Base-by-base conservation (phyloP, 2,113 vertebrate genomes). In the Stigmatopora nigra region DNA sequence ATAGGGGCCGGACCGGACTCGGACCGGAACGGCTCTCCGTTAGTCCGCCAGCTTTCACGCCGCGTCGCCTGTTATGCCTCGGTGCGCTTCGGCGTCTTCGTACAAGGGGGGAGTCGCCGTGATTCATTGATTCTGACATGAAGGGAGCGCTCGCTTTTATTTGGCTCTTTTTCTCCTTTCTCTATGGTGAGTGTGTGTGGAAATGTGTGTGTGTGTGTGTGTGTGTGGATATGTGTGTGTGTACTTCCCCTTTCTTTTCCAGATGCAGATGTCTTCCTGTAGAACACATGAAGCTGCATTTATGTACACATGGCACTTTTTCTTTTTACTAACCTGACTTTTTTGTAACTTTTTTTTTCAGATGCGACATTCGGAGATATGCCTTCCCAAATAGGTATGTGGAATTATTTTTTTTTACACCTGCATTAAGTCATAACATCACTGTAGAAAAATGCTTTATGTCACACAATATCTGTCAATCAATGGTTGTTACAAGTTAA, bases 101-200 rank as follows among this genome's bases (percentile, higher is more conserved):
- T 81, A 73, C 70, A 84, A 85, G 77, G 75, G 66, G 44, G 76
- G 78, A 72, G 72, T 67, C 81, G 83, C 75, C 78, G 82, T 78
- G 79, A 74, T 81, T 86, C 75, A 67, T 82, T 83, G 84, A 80
- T 76, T 79, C 86, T 91, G 91, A 90, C 88, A 92, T 92, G 91
- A 90, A 85, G 88, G 81, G 72, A 87, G 81, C 78, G 61, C 82
- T 91, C 72, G 75, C 84, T 73, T 88, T 90, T 72, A 78, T 88
- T 78, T 81, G 85, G 80, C 72, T 90, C 65, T 80, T 89, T 67
- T 83, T 92, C 76, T 89, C 79, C 67, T 73, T 88, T 74, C 76
- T 90, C 66, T 82, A 68, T 55, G 89, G 91, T 92, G 83, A 92
- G 91, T 89, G 80, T 83, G 77, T 72, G 82, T 36, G 56, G 25